A percentile compares a stretch with the other conserved stretches of the same genome.
Evolutionary conservation across 2,113 vertebrate species (phyloP).

Genomic region (Numida meleagris): DNA sequence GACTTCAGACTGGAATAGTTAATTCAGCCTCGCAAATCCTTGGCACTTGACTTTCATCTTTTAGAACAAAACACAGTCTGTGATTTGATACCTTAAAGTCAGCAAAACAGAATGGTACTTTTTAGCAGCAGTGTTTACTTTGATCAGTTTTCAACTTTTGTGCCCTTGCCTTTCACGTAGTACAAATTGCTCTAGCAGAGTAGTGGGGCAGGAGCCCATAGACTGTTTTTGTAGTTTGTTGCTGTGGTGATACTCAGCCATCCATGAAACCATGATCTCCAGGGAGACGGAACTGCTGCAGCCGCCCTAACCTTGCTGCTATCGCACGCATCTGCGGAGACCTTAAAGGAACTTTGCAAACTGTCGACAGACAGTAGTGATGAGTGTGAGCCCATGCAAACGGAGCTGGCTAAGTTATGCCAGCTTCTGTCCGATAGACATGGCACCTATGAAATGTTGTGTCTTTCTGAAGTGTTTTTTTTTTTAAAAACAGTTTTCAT

Average conservation of each 20-base stretch:
- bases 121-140: slow-evolving; percentile 75
- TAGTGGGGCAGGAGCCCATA: slow-evolving; percentile 49
- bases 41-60: slow-evolving; percentile 67
- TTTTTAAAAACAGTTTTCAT: background rate
- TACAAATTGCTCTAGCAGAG: slow-evolving; percentile 83
- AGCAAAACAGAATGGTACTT: slow-evolving; percentile 71
- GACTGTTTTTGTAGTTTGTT: slow-evolving; percentile 85
- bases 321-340: slow-evolving; percentile 31
- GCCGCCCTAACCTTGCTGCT: slow-evolving; percentile 64
- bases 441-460: accelerated
- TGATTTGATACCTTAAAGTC: slow-evolving; percentile 72
- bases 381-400: accelerated
- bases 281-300: slow-evolving; percentile 72
- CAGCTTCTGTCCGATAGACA: accelerated
- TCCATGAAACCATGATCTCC: slow-evolving; percentile 74
- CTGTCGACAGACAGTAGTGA: background rate
- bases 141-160: slow-evolving; percentile 79
- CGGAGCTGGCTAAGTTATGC: background rate
- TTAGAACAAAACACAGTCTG: slow-evolving; percentile 63
- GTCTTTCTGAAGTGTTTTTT: background rate
- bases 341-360: slow-evolving; percentile 35
- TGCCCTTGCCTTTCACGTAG: slow-evolving; percentile 75
- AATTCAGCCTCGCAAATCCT: slow-evolving; percentile 61
- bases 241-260: slow-evolving; percentile 80
- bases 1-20: slow-evolving; percentile 54